Base-by-base conservation (phyloP, 2,113 vertebrate genomes). In the Mungos mungo region DNA sequence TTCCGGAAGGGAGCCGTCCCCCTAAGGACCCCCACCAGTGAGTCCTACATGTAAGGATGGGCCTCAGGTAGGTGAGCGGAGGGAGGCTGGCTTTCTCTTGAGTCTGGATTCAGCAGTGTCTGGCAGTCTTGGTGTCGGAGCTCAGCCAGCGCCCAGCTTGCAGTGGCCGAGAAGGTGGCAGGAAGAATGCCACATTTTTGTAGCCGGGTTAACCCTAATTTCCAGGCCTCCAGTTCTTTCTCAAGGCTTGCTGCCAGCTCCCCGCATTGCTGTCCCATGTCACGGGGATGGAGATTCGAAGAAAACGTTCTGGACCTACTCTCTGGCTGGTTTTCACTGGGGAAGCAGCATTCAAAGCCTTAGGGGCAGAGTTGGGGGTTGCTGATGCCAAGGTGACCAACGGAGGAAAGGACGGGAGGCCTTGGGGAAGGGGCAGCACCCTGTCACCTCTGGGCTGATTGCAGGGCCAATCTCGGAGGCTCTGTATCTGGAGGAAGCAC, bases 1-100 rank as follows among this genome's bases (percentile, higher is more conserved):
- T 89, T 80, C 71, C n/a, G n/a, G n/a, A 86, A 79, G 31, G 18
- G 18, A 63, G 47, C 82, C 8, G 2, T 5, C 18, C 31, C 12
- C 2, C 2, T 1, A 18, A 45, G 63, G 27, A 60, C 5, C 10
- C 9, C 8, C 1, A 4, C 10, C 5, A 29, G 69, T 45, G 50
- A 88, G 69, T 50, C 27, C 11, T 25, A 0, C 1, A 1, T 5
- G 29, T 10, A 18, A 45, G 16, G 21, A 4, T 12, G 27, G 71
- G 41, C 23, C 35, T 85, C 5, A 11, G 12, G 29, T 0, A 9
- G 52, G 68, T 31, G 66, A 82, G 57, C 47, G 85, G 47, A 23
- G 60, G 31, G 27, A 1, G 5, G 16, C 50, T 63, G 60, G n/a
- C 8, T 96, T 88, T 63, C 54, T 72, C 57, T 18, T 25, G 41